Base-by-base conservation (phyloP, 2,888 invertebrate genomes). In the Caenorhabditis angaria region DNA sequence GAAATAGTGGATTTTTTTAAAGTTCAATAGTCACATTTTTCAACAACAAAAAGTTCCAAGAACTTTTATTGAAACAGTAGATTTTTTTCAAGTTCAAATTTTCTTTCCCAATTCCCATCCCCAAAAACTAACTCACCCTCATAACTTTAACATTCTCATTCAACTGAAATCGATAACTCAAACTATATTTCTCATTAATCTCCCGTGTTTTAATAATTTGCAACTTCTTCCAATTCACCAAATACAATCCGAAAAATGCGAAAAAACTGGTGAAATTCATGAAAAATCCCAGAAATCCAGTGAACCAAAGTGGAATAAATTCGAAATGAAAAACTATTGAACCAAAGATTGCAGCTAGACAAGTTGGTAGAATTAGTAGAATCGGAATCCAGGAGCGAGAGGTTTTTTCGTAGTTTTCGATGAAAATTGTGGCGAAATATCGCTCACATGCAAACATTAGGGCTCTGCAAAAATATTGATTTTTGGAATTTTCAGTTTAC, bases 81-180 rank as follows among this genome's bases (percentile, higher is more conserved):
- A 32, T 32, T 32, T 32, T 32, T 32, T 10, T 10, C 6, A 32
- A 32, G 5, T 32, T 32, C 32, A 32, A 5, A 32, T 5, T 32
- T 5, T 32, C 12, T 8, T 5, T 8, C 5, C 6, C 12, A 12
- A 32, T 8, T 32, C 32, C 32, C 5, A 32, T 12, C 5, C 5
- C 5, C 5, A 32, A 32, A 32, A 12, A 32, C 6, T 32, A 5
- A 41, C 41, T 41, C 18, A 41, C 41, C 41, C 41, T 41, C 62
- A 68, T 68, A 35, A 63, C 48, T 63, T 68, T 68, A 29, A 68
- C 20, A 60, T 69, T 69, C 28, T 69, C 68, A 64, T 69, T 69
- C 0, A 69, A 28, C 28, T 69, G 68, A 56, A 69, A 69, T n/a
- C 68, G 18, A n/a, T 60, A 50, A 27, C 68, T 69, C 27, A 69